phyloP scores from a whole-genome alignment of 1,140 invertebrate genomes.

The Andricus grossulariae region DNA sequence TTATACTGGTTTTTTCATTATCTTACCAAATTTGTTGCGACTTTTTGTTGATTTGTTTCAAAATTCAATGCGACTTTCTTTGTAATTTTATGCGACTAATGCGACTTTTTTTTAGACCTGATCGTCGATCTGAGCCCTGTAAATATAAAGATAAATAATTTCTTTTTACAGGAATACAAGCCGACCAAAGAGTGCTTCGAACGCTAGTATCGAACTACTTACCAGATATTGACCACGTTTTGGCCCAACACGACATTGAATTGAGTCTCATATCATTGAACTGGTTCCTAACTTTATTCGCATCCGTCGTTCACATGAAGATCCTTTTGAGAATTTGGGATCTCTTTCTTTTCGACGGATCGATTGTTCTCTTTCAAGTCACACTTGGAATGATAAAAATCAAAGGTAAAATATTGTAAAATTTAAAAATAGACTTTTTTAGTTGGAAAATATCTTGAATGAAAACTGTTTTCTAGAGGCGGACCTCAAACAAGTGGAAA shows the following conservation, averaged over 20 bases:
- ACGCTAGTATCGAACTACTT: slow-evolving; percentile 93
- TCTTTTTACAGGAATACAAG: slow-evolving; percentile 83
- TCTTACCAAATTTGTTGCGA: no score
- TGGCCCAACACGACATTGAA: slow-evolving; percentile 97
- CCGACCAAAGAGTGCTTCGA: slow-evolving; percentile 95
- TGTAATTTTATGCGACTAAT: no score
- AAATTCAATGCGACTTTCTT: no score
- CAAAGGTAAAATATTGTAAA: slow-evolving; percentile 78
- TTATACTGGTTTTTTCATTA: no score
- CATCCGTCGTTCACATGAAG: slow-evolving; percentile 98
- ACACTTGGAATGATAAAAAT: slow-evolving; percentile 96
- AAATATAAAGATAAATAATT: slow-evolving; percentile 2
- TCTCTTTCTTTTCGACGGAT: slow-evolving; percentile 96
- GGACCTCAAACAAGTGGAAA: slow-evolving; percentile 87
- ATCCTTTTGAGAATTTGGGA: slow-evolving; percentile 98
- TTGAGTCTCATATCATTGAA: slow-evolving; percentile 96
- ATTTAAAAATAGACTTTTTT: slow-evolving; percentile 26
- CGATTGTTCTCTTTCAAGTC: slow-evolving; percentile 96
- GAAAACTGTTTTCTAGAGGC: slow-evolving; percentile 78
- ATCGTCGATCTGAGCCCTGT: no score
- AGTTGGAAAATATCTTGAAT: background rate
- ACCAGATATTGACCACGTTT: slow-evolving; percentile 90
- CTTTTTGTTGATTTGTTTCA: no score
- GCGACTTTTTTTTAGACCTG: no score
- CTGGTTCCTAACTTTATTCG: slow-evolving; percentile 99